phyloP scores from a whole-genome alignment of 2,113 vertebrate species.

The Sarotherodon lohbergeri region DNA sequence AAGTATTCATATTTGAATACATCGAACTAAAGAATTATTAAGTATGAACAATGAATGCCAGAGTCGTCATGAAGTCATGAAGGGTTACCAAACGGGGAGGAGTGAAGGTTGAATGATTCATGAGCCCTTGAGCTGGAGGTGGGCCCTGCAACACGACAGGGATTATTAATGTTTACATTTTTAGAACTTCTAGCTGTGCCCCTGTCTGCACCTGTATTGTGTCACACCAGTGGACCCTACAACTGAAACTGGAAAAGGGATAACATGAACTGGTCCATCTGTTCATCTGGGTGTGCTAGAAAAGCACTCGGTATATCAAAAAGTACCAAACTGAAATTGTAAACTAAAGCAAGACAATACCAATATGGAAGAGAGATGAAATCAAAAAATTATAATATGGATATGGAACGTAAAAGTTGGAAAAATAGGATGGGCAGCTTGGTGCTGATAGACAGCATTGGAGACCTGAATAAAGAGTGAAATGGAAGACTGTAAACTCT shows the following conservation, averaged over 20 bases:
- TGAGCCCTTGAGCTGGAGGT: not conserved
- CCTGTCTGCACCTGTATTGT: not conserved
- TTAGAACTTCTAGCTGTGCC: not conserved
- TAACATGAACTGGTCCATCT: not conserved
- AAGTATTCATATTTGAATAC: not conserved
- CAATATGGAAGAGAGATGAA: not conserved
- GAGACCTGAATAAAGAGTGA: not conserved
- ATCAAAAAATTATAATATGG: not conserved
- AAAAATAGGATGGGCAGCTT: not conserved
- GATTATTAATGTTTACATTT: constrained; percentile 37
- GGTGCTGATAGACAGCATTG: not conserved
- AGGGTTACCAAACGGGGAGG: not conserved
- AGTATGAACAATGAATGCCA: not conserved
- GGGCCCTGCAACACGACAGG: not conserved
- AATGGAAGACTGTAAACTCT: not conserved
- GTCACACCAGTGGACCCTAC: not conserved
- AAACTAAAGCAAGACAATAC: not conserved
- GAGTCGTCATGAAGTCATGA: not conserved
- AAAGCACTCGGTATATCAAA: not conserved
- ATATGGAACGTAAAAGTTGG: not conserved
- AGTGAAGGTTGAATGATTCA: constrained; percentile 5
- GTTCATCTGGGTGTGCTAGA: not conserved
- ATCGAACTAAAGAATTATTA: not conserved
- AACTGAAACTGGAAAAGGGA: not conserved
- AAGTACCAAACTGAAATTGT: not conserved